These are phyloP conservation scores for Psittacula echo DNA, from an alignment of 2,797 vertebrate genomes.

Conservation along the genomic window DNA sequence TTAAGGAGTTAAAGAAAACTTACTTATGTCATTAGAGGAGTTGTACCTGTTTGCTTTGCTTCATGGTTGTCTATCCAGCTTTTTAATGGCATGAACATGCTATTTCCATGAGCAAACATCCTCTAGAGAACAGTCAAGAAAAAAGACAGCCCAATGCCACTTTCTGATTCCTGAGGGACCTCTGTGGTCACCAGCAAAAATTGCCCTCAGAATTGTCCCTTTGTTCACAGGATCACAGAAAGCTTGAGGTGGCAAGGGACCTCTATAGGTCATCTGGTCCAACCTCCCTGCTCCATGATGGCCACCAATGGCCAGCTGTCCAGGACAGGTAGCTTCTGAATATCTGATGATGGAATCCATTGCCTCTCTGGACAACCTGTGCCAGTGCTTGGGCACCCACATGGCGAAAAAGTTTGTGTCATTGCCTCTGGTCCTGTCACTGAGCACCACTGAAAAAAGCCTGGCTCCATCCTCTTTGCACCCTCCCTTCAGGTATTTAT, in stretches of 20 bases:
- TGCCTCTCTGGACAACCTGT: not conserved
- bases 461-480: not conserved
- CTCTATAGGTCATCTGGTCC: not conserved
- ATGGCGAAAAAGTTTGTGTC: not conserved
- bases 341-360: not conserved
- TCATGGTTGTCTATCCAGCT: not conserved
- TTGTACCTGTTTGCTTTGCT: not conserved
- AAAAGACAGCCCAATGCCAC: not conserved
- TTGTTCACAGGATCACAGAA: not conserved
- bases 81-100: not conserved
- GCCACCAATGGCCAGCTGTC: not conserved
- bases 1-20: not conserved
- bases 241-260: not conserved
- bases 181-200: not conserved
- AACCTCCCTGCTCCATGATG: not conserved
- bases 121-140: not conserved
- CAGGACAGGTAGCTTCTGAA: not conserved
- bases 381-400: not conserved
- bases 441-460: not conserved
- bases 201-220: not conserved
- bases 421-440: not conserved
- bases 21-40: not conserved
- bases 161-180: not conserved
- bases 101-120: not conserved
- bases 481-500: not conserved